These are phyloP conservation scores for Leptinotarsa haldemani DNA, from an alignment of 2,888 invertebrate species.

Conservation along the genomic window DNA sequence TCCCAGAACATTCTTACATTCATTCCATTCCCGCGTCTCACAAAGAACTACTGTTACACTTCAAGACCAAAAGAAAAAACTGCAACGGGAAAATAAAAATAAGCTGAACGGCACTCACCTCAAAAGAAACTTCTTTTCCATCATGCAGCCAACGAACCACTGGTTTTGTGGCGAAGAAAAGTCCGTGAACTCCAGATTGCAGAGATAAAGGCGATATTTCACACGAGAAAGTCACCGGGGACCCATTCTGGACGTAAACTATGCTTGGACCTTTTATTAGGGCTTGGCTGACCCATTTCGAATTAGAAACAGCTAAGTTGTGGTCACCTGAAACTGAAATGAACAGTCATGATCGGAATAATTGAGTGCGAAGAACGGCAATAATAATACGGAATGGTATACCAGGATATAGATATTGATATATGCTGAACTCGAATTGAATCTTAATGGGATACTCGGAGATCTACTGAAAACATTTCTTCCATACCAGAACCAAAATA, in stretches of 20 bases:
- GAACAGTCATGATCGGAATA: constrained; percentile 21
- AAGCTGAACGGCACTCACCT: constrained; percentile 61
- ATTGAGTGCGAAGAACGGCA: background rate
- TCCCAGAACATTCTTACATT: background rate
- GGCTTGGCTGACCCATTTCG: constrained; percentile 61
- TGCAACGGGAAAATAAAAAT: constrained; percentile 5
- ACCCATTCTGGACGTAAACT: constrained; percentile 68
- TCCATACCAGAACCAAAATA: too few species aligned
- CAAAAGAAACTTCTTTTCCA: constrained; percentile 69
- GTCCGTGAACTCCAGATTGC: constrained; percentile 47
- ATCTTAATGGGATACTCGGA: too few species aligned
- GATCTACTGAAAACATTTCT: too few species aligned
- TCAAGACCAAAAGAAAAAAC: background rate
- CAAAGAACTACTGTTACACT: constrained; percentile 6
- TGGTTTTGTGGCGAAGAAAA: constrained; percentile 51
- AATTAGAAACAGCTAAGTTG: constrained; percentile 40
- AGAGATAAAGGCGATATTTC: constrained; percentile 64
- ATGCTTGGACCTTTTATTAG: constrained; percentile 70
- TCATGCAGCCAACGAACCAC: constrained; percentile 71
- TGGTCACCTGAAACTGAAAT: constrained; percentile 43
- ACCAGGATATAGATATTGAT: too few species aligned
- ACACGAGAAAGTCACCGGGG: constrained; percentile 70
- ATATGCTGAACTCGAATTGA: too few species aligned
- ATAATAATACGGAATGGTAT: background rate
- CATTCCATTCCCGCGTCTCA: background rate